Base-by-base conservation (phyloP, 2,888 invertebrate genomes). In the Dicyrtomina minuta region DNA sequence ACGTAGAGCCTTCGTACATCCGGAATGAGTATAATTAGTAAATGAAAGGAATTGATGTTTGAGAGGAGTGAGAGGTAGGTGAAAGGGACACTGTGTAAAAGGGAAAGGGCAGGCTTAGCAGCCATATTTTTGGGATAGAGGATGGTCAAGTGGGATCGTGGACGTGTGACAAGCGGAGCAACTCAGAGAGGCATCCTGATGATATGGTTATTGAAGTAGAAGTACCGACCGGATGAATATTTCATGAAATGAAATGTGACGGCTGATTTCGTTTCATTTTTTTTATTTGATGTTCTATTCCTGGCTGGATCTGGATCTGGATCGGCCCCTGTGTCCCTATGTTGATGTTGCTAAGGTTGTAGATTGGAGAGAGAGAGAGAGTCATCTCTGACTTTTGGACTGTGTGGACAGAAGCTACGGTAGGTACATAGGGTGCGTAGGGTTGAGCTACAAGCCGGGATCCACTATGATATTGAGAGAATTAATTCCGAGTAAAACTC, bases 181-280 rank as follows among this genome's bases (percentile, higher is more conserved):
- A 62, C 20, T 46, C 26, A 24, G 60, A 60, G 22, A 12, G 61
- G 12, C 43, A 17, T 62, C 46, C 33, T 55, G 53, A 53, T 46
- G 39, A 26, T 56, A 55, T 17, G 22, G 51, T 22, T 22, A 51
- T 51, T 51, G 17, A 51, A 51, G 51, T 51, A 51, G 51, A 51
- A 51, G 22, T 15, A 20, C 20, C 17, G 51, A 3, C n/a, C 3
- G 56, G 49, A 68, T 68, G 68, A 68, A 68, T 68, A 68, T 68
- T 68, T 68, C 68, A 68, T 62, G 61, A 66, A 70, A 67, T 66
- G 70, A 61, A 70, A 70, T 70, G 60, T 66, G 66, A 66, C 56
- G 66, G 65, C 53, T 70, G 66, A 62, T 62, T 66, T 56, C 51
- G 41, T 61, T 59, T 53, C 66, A 46, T 43, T 60, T 65, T 60